Conservation (phyloP, 1,140 invertebrate genomes). For the Hyles euphorbiae region DNA sequence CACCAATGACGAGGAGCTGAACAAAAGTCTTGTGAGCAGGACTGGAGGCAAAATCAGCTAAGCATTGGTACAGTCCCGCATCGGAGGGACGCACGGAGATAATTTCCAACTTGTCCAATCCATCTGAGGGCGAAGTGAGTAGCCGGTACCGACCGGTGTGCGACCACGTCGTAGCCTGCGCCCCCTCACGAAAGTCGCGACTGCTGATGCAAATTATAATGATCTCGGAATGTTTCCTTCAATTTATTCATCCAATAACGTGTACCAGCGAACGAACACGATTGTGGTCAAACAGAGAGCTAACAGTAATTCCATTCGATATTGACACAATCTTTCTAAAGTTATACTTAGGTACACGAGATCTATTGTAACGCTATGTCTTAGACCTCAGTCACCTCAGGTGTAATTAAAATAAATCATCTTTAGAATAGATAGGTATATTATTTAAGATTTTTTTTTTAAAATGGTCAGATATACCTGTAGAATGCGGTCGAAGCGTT, state of each 20-base stretch:
- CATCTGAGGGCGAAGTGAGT: slow-evolving; percentile 34
- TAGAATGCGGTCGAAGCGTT: slow-evolving; percentile 54
- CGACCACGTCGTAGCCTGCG: slow-evolving; percentile 24
- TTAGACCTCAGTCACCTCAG: too few relatives aligned
- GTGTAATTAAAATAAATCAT: too few relatives aligned
- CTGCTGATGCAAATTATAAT: slow-evolving; percentile 43
- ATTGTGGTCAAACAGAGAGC: too few relatives aligned
- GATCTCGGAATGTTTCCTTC: too few relatives aligned
- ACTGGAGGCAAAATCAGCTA: slow-evolving; percentile 49
- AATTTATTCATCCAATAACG: not conserved
- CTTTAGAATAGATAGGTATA: too few relatives aligned
- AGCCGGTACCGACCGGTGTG: slow-evolving; percentile 42
- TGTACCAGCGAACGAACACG: too few relatives aligned
- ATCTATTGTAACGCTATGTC: too few relatives aligned
- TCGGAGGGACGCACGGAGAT: slow-evolving; percentile 39
- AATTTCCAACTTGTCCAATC: slow-evolving; percentile 41
- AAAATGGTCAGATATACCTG: slow-evolving; percentile 34
- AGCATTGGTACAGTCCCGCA: slow-evolving; percentile 52
- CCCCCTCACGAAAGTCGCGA: slow-evolving; percentile 50
- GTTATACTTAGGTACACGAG: too few relatives aligned
- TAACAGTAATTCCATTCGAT: too few relatives aligned
- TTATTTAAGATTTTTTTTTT: too few relatives aligned
- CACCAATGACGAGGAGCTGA: slow-evolving; percentile 52
- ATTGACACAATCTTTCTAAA: too few relatives aligned
- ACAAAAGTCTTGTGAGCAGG: slow-evolving; percentile 48